Conservation (phyloP, 2,113 vertebrate genomes). For the Gymnarchus niloticus region DNA sequence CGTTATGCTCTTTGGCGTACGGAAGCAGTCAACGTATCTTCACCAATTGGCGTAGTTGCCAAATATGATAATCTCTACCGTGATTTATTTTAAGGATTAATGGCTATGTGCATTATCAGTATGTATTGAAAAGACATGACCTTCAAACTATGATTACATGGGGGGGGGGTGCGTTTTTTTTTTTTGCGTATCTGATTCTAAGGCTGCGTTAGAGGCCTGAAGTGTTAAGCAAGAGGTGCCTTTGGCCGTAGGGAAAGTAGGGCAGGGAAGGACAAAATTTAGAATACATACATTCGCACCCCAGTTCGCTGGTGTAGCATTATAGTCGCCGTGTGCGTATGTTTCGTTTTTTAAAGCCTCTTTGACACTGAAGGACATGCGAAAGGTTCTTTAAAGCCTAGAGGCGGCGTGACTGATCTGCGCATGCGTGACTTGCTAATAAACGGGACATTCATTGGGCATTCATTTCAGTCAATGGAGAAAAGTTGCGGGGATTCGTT, state of each 20-base stretch:
- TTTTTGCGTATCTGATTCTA: not conserved
- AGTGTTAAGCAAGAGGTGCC: rapidly evolving
- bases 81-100: not conserved
- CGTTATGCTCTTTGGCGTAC: not conserved
- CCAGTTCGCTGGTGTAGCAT: not conserved
- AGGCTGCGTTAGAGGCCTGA: not conserved
- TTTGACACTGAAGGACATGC: not conserved
- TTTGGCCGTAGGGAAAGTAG: conserved; percentile 39
- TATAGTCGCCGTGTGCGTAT: not conserved
- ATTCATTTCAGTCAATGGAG: too few relatives aligned
- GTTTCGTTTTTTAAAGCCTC: not conserved
- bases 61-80: not conserved
- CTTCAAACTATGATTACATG: too few relatives aligned
- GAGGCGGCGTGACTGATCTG: not conserved
- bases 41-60: not conserved
- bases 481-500: too few relatives aligned
- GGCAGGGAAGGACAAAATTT: conserved; percentile 55
- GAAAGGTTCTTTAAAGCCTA: not conserved
- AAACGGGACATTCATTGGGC: conserved; percentile 10
- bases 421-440: not conserved
- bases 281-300: not conserved
- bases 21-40: not conserved
- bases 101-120: not conserved
- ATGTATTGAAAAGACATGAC: not conserved
- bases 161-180: not conserved